phyloP scores from a whole-genome alignment of 2,797 vertebrate species.

The Danionella dracula region DNA sequence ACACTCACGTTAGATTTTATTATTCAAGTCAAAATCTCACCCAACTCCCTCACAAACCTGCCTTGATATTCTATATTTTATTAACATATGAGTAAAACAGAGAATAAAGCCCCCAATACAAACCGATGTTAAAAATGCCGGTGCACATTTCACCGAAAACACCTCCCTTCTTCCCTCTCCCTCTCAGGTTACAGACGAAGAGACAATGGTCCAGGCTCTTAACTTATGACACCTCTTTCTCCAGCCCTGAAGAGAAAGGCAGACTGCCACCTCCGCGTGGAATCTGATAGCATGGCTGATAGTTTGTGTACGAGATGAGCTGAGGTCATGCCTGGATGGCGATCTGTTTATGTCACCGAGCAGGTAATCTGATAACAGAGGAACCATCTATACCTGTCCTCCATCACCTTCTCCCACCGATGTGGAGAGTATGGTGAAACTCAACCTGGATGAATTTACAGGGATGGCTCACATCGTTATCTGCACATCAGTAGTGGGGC shows the following conservation, averaged over 20 bases:
- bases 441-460: no score
- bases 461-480: no score
- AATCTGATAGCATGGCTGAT: conserved; percentile 13
- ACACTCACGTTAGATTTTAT: no score
- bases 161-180: not conserved
- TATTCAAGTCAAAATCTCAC: no score
- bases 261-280: not conserved
- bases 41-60: no score
- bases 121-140: no score
- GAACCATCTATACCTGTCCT: conserved; percentile 65
- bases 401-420: conserved; percentile 38
- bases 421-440: no score
- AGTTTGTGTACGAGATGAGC: conserved; percentile 39
- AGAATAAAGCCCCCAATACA: no score
- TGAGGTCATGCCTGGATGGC: conserved; percentile 68
- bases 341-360: conserved; percentile 66
- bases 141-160: no score
- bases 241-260: conserved; percentile 1
- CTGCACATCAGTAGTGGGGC: no score
- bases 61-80: no score
- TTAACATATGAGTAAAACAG: no score
- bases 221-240: not conserved
- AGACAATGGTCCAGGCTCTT: conserved; percentile 3
- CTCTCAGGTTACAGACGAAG: not conserved
- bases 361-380: conserved; percentile 70